A percentile compares a stretch with the other conserved stretches of the same genome.
These are phyloP conservation scores for Oasisia sp. DNA, from an alignment of 2,888 invertebrate species.

Conservation along the genomic window DNA sequence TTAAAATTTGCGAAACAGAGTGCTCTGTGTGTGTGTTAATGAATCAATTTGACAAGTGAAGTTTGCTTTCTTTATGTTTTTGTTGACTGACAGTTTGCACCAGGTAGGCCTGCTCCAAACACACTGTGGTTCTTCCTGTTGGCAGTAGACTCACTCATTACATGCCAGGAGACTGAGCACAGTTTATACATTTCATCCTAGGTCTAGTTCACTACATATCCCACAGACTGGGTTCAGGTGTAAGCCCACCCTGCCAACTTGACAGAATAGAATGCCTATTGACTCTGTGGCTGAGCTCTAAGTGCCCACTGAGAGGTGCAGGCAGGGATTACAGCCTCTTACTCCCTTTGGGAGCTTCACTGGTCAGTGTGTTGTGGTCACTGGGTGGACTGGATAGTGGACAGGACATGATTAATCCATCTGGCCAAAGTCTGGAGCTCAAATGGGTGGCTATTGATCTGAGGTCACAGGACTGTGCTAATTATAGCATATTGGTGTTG, in stretches of 20 bases:
- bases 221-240: background rate
- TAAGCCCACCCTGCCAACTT: background rate
- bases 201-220: too few species aligned
- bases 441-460: background rate
- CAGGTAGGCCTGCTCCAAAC: too few species aligned
- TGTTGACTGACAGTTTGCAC: too few species aligned
- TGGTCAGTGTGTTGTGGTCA: background rate
- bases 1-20: too few species aligned
- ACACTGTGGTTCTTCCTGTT: too few species aligned
- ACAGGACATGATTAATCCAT: conserved; percentile 9
- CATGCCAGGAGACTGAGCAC: too few species aligned
- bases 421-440: background rate
- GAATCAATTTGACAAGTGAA: background rate
- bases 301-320: background rate
- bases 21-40: background rate
- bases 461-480: background rate
- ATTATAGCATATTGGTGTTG: background rate
- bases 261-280: background rate
- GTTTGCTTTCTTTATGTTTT: too few species aligned
- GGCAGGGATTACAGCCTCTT: background rate
- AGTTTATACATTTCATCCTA: too few species aligned
- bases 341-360: background rate
- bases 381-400: background rate
- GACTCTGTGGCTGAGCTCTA: background rate
- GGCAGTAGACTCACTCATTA: too few species aligned